A percentile compares a stretch with the other conserved stretches of the same genome.
Evolutionary conservation across 2,113 vertebrate genomes (phyloP).

Genomic region (Gracilinanus agilis): DNA sequence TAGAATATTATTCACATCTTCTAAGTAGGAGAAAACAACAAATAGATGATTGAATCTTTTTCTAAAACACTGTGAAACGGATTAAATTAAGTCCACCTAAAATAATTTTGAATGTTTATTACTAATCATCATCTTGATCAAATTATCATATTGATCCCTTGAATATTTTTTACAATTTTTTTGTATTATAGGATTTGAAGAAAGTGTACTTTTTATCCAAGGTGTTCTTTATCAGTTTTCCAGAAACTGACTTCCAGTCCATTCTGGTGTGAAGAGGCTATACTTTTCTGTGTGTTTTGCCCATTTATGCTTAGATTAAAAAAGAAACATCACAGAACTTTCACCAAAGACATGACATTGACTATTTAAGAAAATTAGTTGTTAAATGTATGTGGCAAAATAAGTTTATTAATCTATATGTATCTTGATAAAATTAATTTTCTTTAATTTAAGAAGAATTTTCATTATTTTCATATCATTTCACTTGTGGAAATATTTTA

Average conservation of each 20-base stretch:
- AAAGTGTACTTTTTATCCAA: slow-evolving; percentile 26
- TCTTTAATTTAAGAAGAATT: slow-evolving; percentile 26
- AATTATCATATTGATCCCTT: slow-evolving; percentile 16
- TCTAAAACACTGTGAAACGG: slow-evolving; percentile 1
- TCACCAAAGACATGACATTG: neutral
- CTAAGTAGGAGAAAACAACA: neutral
- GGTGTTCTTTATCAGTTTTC: neutral
- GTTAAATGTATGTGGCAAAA: slow-evolving; percentile 44
- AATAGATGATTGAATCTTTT: slow-evolving; percentile 47
- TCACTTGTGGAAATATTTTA: slow-evolving; percentile 39
- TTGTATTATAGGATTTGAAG: slow-evolving; percentile 11
- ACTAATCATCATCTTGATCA: slow-evolving; percentile 11
- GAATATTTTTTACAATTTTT: slow-evolving; percentile 23
- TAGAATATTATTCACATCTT: slow-evolving; percentile 43
- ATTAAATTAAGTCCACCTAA: slow-evolving; percentile 47
- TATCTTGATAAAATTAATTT: slow-evolving; percentile 57
- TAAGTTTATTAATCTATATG: slow-evolving; percentile 45
- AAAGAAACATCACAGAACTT: neutral
- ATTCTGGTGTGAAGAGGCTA: slow-evolving; percentile 24
- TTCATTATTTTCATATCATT: slow-evolving; percentile 23
- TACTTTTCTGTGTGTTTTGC: slow-evolving; percentile 57
- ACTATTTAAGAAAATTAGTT: slow-evolving; percentile 54
- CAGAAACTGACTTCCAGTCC: slow-evolving; percentile 8
- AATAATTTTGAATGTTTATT: slow-evolving; percentile 49
- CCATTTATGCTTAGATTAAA: slow-evolving; percentile 24